Evolutionary conservation across 2,888 invertebrate species (phyloP), one percentile per base, ranked within the genome.

Genomic region (Marronus borbonicus): DNA sequence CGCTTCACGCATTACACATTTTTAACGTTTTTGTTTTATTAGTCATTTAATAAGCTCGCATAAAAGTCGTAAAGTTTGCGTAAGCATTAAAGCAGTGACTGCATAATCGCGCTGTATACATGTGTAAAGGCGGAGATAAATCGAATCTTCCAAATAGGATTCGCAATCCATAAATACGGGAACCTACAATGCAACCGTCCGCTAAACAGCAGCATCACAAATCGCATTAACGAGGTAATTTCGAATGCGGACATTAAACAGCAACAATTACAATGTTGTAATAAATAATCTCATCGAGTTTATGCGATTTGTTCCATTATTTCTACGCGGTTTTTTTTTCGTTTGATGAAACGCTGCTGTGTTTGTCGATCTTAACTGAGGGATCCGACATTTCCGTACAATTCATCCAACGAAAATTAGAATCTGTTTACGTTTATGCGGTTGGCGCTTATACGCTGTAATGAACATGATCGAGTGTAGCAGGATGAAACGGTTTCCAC

Each of bases 171-270:
- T 55, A 55, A 55, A 55, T 20, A 55, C 20, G 17, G 8, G n/a
- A 8, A 5, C 2, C 10, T 20, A 24, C 62, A 62, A 62, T 62
- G 28, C 31, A 62, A 12, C 28, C 28, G 12, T 14, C 12, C 31
- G 62, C 12, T 28, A 62, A 28, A 62, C 28, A n/a, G 28, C 28
- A 28, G 28, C 14, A 52, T 68, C 49, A n/a, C 24, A 68, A 68
- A 68, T 50, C 20, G 49, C 68, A 68, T 68, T 68, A 68, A 50
- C 49, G 50, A 68, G 68, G 50, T 14, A 68, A 68, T 68, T 68
- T 49, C 24, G 28, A 24, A 68, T 68, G 50, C 17, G 20, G 44
- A 50, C 68, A 52, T 68, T 44, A 68, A 68, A 68, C 14, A 49
- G 28, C 66, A 49, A 50, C 28, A 68, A 68, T 68, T 68, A 68